Evolutionary conservation across 2,797 vertebrate genomes (phyloP).

Genomic region (Falco concolor): DNA sequence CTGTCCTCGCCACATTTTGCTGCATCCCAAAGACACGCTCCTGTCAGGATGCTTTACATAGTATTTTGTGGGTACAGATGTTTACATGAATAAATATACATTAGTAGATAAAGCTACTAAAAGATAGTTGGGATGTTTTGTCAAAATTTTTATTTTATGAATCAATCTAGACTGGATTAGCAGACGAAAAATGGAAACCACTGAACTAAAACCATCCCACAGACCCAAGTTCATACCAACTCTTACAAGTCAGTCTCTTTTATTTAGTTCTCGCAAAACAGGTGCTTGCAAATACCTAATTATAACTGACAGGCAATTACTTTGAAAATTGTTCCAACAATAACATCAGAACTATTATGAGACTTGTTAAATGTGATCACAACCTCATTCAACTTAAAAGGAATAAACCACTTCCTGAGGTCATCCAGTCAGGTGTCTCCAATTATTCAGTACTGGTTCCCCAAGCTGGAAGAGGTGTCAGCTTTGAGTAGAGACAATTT

Average conservation of each 20-base stretch:
- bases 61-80: not conserved
- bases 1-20: not conserved
- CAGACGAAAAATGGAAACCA: not conserved
- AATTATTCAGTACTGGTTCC: not conserved
- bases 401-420: not conserved
- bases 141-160: not conserved
- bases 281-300: not conserved
- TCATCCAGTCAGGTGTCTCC: not conserved
- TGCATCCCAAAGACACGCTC: not conserved
- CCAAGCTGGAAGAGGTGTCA: not conserved
- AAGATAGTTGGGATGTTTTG: not conserved
- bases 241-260: not conserved
- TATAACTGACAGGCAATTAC: not conserved
- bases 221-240: not conserved
- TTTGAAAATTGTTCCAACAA: not conserved
- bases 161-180: not conserved
- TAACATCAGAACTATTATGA: not conserved
- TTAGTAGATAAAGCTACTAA: not conserved
- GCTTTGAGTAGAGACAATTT: rapidly evolving
- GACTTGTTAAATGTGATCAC: not conserved
- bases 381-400: not conserved
- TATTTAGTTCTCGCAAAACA: not conserved
- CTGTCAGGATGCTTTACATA: not conserved
- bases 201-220: not conserved
- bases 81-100: not conserved